Conservation (phyloP, 2,888 invertebrate species). For the Autographa gamma region DNA sequence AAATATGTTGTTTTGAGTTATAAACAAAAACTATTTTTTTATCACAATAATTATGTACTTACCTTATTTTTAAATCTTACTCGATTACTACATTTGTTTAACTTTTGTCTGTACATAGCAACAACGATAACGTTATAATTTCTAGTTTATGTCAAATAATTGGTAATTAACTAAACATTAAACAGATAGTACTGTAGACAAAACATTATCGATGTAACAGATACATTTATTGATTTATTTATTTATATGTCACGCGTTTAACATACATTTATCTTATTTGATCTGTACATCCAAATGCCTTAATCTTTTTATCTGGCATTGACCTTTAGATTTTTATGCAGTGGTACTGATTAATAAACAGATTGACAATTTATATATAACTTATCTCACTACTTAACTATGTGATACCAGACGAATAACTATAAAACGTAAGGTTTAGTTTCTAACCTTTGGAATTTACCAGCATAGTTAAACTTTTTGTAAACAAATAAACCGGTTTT, state of each 20-base stretch:
- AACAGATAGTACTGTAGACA: too few relatives aligned
- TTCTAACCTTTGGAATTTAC: background rate
- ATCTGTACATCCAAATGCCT: constrained; percentile 5
- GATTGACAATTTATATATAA: background rate
- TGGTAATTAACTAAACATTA: background rate
- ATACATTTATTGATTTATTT: constrained; percentile 7
- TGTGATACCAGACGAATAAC: too few relatives aligned
- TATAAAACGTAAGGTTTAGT: background rate
- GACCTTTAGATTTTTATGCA: background rate
- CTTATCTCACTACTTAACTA: too few relatives aligned
- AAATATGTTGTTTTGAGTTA: too few relatives aligned
- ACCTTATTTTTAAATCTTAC: too few relatives aligned
- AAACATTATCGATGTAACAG: too few relatives aligned
- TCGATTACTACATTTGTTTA: too few relatives aligned
- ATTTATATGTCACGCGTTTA: constrained; percentile 11
- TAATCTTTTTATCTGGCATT: constrained; percentile 14
- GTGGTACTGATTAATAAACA: background rate
- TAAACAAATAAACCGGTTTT: background rate
- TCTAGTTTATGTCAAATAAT: background rate
- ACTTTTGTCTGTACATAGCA: too few relatives aligned
- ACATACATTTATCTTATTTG: constrained; percentile 16
- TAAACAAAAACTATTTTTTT: too few relatives aligned
- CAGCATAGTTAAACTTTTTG: background rate
- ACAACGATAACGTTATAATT: too few relatives aligned
- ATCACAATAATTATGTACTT: too few relatives aligned